Evolutionary conservation across 2,797 vertebrate species (phyloP).

Genomic region (Pipistrellus kuhlii): DNA sequence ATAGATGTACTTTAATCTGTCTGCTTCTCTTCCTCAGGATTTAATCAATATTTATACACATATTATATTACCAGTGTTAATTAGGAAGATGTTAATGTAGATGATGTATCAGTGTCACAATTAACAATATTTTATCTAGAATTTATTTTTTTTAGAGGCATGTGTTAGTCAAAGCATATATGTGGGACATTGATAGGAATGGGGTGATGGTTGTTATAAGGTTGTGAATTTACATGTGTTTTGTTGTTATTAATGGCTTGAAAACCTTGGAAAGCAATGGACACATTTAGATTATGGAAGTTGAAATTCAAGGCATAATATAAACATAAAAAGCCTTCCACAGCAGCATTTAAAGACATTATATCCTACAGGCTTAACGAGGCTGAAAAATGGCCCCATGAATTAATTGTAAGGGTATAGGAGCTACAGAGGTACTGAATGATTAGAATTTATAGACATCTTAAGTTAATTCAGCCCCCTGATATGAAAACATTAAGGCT

Average conservation of each 20-base stretch:
- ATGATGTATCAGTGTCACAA: background rate
- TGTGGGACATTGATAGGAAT: background rate
- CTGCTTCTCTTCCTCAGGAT: fast-evolving
- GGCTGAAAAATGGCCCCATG: background rate
- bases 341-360: background rate
- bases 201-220: background rate
- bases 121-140: slow-evolving; percentile 13
- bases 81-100: background rate
- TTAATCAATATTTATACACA: background rate
- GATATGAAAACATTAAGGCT: background rate
- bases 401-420: background rate
- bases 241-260: background rate
- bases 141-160: background rate
- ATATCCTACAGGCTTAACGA: background rate
- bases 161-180: background rate
- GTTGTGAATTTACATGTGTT: background rate
- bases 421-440: background rate
- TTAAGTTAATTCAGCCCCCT: background rate
- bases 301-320: background rate
- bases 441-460: background rate
- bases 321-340: background rate
- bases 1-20: background rate
- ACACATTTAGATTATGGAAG: background rate
- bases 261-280: slow-evolving; percentile 16
- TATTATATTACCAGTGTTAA: background rate